Evolutionary conservation across 2,888 invertebrate genomes (phyloP).

Genomic region (Lasioglossum villosulum): DNA sequence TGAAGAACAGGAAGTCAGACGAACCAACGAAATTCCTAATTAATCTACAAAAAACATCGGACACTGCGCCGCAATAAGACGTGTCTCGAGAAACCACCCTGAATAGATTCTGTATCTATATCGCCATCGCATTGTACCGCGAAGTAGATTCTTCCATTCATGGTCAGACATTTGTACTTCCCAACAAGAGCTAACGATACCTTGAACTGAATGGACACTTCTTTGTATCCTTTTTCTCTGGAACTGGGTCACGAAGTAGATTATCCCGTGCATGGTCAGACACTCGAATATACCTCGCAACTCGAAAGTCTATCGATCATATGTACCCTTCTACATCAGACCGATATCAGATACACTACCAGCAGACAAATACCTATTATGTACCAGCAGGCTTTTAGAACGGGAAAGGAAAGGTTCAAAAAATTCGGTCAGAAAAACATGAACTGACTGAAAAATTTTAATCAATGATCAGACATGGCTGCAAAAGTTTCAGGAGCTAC

Average conservation of each 20-base stretch:
- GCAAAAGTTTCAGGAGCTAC: background rate
- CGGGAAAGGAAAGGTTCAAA: background rate
- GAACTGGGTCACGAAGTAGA: constrained; percentile 11
- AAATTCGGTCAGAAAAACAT: too few relatives aligned
- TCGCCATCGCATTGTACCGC: background rate
- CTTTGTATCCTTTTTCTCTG: background rate
- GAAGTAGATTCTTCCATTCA: constrained; percentile 4
- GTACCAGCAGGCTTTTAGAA: background rate
- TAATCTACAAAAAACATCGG: background rate
- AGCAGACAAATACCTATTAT: background rate
- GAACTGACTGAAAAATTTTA: background rate
- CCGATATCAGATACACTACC: background rate
- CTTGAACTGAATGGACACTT: background rate
- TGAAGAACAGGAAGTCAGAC: background rate
- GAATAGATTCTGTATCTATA: background rate
- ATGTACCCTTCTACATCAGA: background rate
- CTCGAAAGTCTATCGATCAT: background rate
- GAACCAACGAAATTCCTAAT: background rate
- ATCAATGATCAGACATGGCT: background rate
- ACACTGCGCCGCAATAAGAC: background rate
- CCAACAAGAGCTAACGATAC: background rate
- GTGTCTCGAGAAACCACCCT: background rate
- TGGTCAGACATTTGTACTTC: background rate
- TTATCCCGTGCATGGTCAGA: background rate
- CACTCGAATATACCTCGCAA: background rate